A percentile compares a stretch with the other conserved stretches of the same genome.
phyloP scores from a whole-genome alignment of 1,140 invertebrate genomes.

The Colletes gigas region DNA sequence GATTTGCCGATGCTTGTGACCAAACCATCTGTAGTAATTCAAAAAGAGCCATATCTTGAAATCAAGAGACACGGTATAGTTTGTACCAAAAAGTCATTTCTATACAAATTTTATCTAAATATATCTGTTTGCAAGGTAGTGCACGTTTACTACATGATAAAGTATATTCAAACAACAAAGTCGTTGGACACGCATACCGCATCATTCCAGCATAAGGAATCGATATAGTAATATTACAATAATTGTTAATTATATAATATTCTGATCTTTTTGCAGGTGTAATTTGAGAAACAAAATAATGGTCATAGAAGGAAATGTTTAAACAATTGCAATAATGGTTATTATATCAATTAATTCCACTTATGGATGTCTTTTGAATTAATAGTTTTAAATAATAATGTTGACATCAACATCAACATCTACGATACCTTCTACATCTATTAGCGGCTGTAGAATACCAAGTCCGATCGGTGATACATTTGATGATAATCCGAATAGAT shows the following conservation, averaged over 20 bases:
- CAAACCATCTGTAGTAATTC: too few species aligned
- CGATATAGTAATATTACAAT: neutral
- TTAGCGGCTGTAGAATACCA: slow-evolving; percentile 51
- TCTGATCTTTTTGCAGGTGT: slow-evolving; percentile 2
- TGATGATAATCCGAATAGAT: slow-evolving; percentile 75
- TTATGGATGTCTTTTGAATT: slow-evolving; percentile 16
- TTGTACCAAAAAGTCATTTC: too few species aligned
- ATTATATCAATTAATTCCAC: neutral
- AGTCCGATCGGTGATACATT: slow-evolving; percentile 68
- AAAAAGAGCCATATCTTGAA: too few species aligned
- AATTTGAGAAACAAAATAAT: neutral
- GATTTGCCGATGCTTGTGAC: neutral
- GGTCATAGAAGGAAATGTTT: neutral
- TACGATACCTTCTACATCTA: slow-evolving; percentile 49
- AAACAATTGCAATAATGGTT: neutral
- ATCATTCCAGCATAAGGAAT: too few species aligned
- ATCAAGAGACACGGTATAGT: too few species aligned
- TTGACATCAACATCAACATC: slow-evolving; percentile 23
- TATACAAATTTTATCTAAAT: too few species aligned
- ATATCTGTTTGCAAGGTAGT: too few species aligned
- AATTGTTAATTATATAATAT: neutral
- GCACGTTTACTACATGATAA: too few species aligned
- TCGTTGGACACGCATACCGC: too few species aligned
- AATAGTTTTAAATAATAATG: slow-evolving; percentile 34
- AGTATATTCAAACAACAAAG: too few species aligned